These are phyloP conservation scores for Mantis religiosa DNA, from an alignment of 2,888 invertebrate genomes.

Conservation along the genomic window DNA sequence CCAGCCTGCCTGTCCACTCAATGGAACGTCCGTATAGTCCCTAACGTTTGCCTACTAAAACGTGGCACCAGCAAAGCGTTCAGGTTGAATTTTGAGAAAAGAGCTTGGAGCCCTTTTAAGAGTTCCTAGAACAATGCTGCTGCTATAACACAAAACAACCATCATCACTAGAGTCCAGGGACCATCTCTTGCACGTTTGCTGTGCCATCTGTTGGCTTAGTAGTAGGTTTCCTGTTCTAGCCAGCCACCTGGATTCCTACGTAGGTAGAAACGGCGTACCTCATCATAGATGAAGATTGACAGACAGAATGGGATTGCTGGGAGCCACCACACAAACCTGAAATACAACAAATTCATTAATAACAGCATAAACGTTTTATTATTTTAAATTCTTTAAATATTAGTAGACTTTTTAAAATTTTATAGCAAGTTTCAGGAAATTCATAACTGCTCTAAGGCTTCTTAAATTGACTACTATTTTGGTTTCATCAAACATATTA, in stretches of 20 bases:
- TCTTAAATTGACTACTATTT: no score
- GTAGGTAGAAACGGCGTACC: slow-evolving; percentile 92
- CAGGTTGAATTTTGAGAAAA: slow-evolving; percentile 26
- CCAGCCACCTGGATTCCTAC: slow-evolving; percentile 98
- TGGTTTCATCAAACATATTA: no score
- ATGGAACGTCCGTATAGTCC: slow-evolving; percentile 20
- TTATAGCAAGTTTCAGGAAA: no score
- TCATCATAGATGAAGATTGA: slow-evolving; percentile 99
- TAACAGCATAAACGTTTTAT: background rate
- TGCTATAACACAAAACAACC: slow-evolving; percentile 27
- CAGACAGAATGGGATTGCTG: slow-evolving; percentile 95
- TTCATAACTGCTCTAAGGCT: no score
- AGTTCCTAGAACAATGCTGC: slow-evolving; percentile 32
- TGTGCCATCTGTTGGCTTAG: slow-evolving; percentile 50
- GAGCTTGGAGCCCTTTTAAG: slow-evolving; percentile 22
- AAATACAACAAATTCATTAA: slow-evolving; percentile 34
- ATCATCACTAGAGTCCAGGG: slow-evolving; percentile 26
- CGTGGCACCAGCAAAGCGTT: slow-evolving; percentile 35
- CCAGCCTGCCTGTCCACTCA: slow-evolving; percentile 27
- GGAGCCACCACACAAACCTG: slow-evolving; percentile 99
- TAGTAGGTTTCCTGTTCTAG: slow-evolving; percentile 99
- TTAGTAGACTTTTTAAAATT: no score
- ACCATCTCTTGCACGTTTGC: slow-evolving; percentile 17
- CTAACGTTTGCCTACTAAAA: slow-evolving; percentile 37
- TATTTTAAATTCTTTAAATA: background rate